These are phyloP conservation scores for Desoria tigrina DNA, from an alignment of 2,888 invertebrate genomes.

Conservation along the genomic window DNA sequence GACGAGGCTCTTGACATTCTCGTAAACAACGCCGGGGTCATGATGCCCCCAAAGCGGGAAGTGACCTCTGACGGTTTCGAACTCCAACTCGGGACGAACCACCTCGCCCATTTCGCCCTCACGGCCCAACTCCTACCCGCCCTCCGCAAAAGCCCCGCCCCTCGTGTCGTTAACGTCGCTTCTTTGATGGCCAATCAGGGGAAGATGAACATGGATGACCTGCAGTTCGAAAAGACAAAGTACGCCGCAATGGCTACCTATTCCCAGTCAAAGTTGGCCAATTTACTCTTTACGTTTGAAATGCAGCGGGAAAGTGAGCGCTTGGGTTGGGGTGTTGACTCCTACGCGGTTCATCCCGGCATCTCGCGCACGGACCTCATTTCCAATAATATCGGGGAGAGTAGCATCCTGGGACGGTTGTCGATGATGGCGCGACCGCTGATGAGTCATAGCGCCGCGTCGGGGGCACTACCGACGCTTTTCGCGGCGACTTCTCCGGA, in stretches of 20 bases:
- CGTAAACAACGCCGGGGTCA: constrained; percentile 57
- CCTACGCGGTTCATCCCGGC: constrained; percentile 19
- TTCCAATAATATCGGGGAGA: constrained; percentile 15
- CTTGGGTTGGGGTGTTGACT: background rate
- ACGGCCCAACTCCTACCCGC: constrained; percentile 23
- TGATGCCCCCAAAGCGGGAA: constrained; percentile 51
- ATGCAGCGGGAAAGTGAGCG: constrained; percentile 19
- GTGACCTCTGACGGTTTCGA: constrained; percentile 55
- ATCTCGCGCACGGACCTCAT: constrained; percentile 15
- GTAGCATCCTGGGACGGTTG: background rate
- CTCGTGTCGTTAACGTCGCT: constrained; percentile 19
- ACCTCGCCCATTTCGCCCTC: constrained; percentile 22
- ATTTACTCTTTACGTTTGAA: constrained; percentile 20
- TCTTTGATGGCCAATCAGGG: background rate
- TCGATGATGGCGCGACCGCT: background rate
- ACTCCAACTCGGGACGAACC: constrained; percentile 51
- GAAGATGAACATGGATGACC: constrained; percentile 17
- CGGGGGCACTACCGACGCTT: constrained; percentile 15
- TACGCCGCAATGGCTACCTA: background rate
- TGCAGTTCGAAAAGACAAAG: constrained; percentile 8
- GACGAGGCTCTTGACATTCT: constrained; percentile 55
- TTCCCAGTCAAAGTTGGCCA: constrained; percentile 22
- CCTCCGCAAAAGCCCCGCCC: background rate
- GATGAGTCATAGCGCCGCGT: constrained; percentile 16
- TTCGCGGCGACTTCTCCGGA: constrained; percentile 21